Percentiles rank a stretch among this genome's conserved stretches.
These are phyloP conservation scores for Microdon myrmicae DNA, from an alignment of 2,888 invertebrate species.

Conservation along the genomic window DNA sequence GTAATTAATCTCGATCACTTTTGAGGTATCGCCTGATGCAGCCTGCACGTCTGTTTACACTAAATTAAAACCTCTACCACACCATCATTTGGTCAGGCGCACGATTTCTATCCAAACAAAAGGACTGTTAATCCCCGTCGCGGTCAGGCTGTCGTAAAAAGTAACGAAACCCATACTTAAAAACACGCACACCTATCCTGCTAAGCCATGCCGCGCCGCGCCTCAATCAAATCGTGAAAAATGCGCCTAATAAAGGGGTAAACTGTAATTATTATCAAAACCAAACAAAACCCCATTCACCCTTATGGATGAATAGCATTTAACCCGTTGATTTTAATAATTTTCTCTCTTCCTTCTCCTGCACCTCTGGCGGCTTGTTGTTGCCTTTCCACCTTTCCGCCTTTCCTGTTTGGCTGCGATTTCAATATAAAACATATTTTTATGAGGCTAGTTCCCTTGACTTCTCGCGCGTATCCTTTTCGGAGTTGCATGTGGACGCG, in stretches of 20 bases:
- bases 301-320: conserved; percentile 41
- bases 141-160: conserved; percentile 25
- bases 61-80: conserved; percentile 38
- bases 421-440: conserved; percentile 4
- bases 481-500: not conserved
- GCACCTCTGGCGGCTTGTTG: too few species aligned
- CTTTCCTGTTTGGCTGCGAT: conserved; percentile 16
- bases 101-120: conserved; percentile 43
- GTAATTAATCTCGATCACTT: too few species aligned
- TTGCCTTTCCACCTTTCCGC: not conserved
- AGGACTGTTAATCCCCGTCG: conserved; percentile 26
- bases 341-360: conserved; percentile 24
- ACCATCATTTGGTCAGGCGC: conserved; percentile 27
- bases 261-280: conserved; percentile 51
- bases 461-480: conserved; percentile 40
- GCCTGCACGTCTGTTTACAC: conserved; percentile 38
- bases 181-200: conserved; percentile 27
- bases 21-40: not conserved
- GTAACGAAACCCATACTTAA: conserved; percentile 36
- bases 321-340: conserved; percentile 37
- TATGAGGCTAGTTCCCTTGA: conserved; percentile 18
- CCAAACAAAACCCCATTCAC: conserved; percentile 51
- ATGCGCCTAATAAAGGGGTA: conserved; percentile 51
- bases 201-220: conserved; percentile 25
- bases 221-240: conserved; percentile 51